Percentiles rank a stretch among this genome's conserved stretches.
Evolutionary conservation across 1,140 invertebrate species (phyloP).

Genomic region (Anastrepha obliqua): DNA sequence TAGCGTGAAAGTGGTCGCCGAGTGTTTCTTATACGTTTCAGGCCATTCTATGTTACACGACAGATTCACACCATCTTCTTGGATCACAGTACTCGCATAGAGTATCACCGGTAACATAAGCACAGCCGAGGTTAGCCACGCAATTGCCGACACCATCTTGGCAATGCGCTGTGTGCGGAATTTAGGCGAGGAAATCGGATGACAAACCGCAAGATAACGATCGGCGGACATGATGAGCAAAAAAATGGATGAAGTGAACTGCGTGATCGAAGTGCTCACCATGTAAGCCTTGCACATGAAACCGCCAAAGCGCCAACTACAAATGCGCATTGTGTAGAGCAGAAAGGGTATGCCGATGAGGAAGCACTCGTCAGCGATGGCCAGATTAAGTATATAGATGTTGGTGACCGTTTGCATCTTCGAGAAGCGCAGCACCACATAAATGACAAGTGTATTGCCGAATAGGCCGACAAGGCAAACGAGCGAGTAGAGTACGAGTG

Average conservation of each 20-base stretch:
- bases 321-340: conserved; percentile 88
- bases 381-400: conserved; percentile 96
- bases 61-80: conserved; percentile 75
- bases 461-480: conserved; percentile 92
- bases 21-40: conserved; percentile 73
- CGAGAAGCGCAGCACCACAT: conserved; percentile 93
- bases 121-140: conserved; percentile 88
- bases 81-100: conserved; percentile 85
- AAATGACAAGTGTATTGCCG: conserved; percentile 96
- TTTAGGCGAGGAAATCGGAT: conserved; percentile 91
- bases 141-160: conserved; percentile 86
- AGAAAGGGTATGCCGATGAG: conserved; percentile 95
- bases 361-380: conserved; percentile 95
- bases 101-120: conserved; percentile 95
- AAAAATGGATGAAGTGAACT: conserved; percentile 95
- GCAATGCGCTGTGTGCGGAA: conserved; percentile 91
- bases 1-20: conserved; percentile 81
- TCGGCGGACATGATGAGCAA: conserved; percentile 97
- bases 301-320: conserved; percentile 93
- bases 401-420: conserved; percentile 99
- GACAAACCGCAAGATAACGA: conserved; percentile 95
- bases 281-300: conserved; percentile 95
- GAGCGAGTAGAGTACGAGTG: conserved; percentile 83
- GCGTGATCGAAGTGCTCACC: conserved; percentile 95
- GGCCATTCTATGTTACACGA: conserved; percentile 93